These are phyloP conservation scores for Clarias gariepinus DNA, from an alignment of 2,113 vertebrate species.

Conservation along the genomic window DNA sequence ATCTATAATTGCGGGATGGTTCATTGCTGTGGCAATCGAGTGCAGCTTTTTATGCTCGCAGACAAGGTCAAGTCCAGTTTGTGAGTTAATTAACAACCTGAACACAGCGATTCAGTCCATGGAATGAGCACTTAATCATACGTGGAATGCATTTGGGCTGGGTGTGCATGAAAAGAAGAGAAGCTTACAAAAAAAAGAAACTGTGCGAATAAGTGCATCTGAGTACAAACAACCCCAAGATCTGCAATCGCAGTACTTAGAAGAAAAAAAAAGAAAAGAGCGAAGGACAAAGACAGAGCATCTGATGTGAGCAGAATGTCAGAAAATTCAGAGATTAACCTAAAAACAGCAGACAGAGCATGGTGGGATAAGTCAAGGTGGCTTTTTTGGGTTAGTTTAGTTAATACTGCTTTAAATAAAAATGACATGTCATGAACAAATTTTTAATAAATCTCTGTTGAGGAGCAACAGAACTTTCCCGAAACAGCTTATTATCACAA, in stretches of 20 bases:
- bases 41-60: conserved; percentile 32
- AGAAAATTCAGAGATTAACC: background rate
- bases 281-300: background rate
- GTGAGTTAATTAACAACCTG: conserved; percentile 34
- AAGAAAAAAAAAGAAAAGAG: background rate
- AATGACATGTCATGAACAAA: background rate
- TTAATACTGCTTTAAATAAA: background rate
- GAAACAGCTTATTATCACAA: background rate
- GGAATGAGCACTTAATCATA: conserved; percentile 42
- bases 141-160: background rate
- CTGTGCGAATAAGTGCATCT: background rate
- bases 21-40: conserved; percentile 39
- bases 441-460: background rate
- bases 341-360: background rate
- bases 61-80: conserved; percentile 42
- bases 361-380: background rate
- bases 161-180: conserved; percentile 25
- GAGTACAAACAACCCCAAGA: background rate
- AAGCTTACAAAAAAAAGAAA: background rate
- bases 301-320: background rate
- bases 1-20: conserved; percentile 26
- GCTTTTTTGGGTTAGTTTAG: no score
- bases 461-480: background rate
- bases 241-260: background rate
- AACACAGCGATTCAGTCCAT: background rate